phyloP scores from a whole-genome alignment of 2,888 invertebrate species.

The Zonitis immaculata region DNA sequence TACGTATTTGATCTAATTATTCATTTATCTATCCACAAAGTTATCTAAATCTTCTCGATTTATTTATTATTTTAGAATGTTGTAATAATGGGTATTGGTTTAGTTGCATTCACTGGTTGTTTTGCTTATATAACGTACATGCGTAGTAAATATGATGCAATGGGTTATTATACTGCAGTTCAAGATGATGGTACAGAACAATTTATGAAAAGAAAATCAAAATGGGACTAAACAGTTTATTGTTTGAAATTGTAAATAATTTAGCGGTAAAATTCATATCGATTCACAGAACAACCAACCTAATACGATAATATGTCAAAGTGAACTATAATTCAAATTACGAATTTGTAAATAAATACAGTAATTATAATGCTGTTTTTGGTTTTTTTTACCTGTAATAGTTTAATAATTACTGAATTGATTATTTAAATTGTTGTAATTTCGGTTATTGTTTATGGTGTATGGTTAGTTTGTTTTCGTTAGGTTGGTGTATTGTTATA shows the following conservation, averaged over 20 bases:
- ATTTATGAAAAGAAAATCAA: slow-evolving; percentile 70
- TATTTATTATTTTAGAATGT: slow-evolving; percentile 67
- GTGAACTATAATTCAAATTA: too few relatives aligned
- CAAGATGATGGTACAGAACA: slow-evolving; percentile 72
- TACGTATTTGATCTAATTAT: slow-evolving; percentile 59
- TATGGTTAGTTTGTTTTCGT: too few relatives aligned
- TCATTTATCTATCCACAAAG: too few relatives aligned
- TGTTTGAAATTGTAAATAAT: too few relatives aligned
- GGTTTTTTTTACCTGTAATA: too few relatives aligned
- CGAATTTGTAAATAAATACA: too few relatives aligned
- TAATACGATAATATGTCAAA: too few relatives aligned
- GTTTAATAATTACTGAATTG: too few relatives aligned
- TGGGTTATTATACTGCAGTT: slow-evolving; percentile 77
- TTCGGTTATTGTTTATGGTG: too few relatives aligned
- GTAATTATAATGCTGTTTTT: background rate
- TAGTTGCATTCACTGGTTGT: slow-evolving; percentile 68
- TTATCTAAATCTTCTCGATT: too few relatives aligned
- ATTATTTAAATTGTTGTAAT: too few relatives aligned
- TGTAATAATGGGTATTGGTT: slow-evolving; percentile 76
- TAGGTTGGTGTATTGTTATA: too few relatives aligned
- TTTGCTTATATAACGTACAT: slow-evolving; percentile 81
- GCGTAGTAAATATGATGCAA: slow-evolving; percentile 71
- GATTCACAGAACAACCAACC: background rate
- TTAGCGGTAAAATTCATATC: slow-evolving; percentile 4
- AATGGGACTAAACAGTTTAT: slow-evolving; percentile 75